Percentiles rank a stretch among this genome's conserved stretches.
Conservation (phyloP, 2,888 invertebrate species). For the Scaptomyza tumidula region DNA sequence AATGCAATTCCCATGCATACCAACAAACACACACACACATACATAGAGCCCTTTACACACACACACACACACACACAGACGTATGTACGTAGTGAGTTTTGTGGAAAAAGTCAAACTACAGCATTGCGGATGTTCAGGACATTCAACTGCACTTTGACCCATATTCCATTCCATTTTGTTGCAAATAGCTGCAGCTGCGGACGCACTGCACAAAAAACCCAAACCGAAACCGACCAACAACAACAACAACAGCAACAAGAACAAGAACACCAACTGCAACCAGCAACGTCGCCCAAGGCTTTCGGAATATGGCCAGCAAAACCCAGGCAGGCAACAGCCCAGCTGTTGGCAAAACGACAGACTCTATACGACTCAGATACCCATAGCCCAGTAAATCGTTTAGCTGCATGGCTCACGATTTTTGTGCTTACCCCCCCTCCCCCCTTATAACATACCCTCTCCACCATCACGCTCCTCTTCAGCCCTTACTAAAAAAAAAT, state of each 20-base stretch:
- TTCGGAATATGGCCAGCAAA: slow-evolving; percentile 55
- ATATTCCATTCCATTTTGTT: slow-evolving; percentile 82
- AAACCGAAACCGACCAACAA: slow-evolving; percentile 35
- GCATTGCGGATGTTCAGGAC: slow-evolving; percentile 85
- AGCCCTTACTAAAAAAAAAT: too few species aligned
- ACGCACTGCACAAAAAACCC: slow-evolving; percentile 63
- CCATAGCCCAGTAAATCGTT: slow-evolving; percentile 59
- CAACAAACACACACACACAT: slow-evolving; percentile 49
- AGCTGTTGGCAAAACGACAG: slow-evolving; percentile 62
- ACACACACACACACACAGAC: slow-evolving; percentile 45
- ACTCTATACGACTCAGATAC: slow-evolving; percentile 28
- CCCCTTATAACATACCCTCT: too few species aligned
- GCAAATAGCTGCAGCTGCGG: slow-evolving; percentile 72
- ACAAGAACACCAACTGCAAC: not conserved
- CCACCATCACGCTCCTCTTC: too few species aligned
- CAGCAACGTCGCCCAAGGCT: slow-evolving; percentile 21
- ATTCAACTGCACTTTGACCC: slow-evolving; percentile 85
- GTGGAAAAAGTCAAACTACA: slow-evolving; percentile 84
- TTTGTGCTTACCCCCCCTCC: slow-evolving; percentile 21
- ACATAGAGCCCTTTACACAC: slow-evolving; percentile 48
- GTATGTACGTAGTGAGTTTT: slow-evolving; percentile 43
- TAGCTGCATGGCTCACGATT: slow-evolving; percentile 58
- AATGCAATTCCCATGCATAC: slow-evolving; percentile 81
- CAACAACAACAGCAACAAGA: slow-evolving; percentile 42
- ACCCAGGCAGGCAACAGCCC: slow-evolving; percentile 45